Evolutionary conservation across 1,140 invertebrate species (phyloP), one percentile per base, ranked within the genome.

Genomic region (Temnothorax nylanderi): DNA sequence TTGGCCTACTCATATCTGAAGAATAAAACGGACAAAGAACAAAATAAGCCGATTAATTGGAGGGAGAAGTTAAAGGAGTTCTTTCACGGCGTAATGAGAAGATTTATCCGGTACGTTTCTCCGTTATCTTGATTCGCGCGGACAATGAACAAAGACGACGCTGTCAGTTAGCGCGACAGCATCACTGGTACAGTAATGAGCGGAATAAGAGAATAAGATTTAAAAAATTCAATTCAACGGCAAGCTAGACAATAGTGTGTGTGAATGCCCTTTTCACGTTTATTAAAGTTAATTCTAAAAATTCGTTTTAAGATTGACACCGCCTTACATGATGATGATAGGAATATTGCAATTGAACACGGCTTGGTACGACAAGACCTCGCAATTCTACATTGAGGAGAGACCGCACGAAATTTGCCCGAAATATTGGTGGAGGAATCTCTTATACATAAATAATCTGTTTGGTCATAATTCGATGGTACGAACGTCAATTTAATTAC

Each of bases 371-470:
- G 92, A 91, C 2, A 94, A 95, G 54, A 94, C 92, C 0, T 96
- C 96, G 0, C 91, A 95, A 13, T 96, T 96, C 88, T 94, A 96
- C 77, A 93, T 95, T 56, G 92, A 92, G 18, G 96, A 96, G 87
- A 92, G 93, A 44, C 93, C 95, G 26, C 95, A 96, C 44, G 92
- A 95, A 16, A 90, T 91, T 37, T 97, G 96, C 87, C 87, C 94
- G 0, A 96, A 96, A 88, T 96, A 96, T 89, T 97, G 96, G 96
- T 97, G 96, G 97, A 94, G 96, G 85, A 97, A 97, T 92, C 49
- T 97, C 3, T 92, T 97, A 18, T 97, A 96, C 87, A 96, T 97
- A 65, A 96, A 97, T 91, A 97, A 96, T 93, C 91, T 97, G 0
- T 97, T 95, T 78, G 89, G 93, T 21, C 94, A 94, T 86, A 91